These are phyloP conservation scores for Zaprionus lineosus DNA, from an alignment of 2,888 invertebrate genomes.

Conservation along the genomic window DNA sequence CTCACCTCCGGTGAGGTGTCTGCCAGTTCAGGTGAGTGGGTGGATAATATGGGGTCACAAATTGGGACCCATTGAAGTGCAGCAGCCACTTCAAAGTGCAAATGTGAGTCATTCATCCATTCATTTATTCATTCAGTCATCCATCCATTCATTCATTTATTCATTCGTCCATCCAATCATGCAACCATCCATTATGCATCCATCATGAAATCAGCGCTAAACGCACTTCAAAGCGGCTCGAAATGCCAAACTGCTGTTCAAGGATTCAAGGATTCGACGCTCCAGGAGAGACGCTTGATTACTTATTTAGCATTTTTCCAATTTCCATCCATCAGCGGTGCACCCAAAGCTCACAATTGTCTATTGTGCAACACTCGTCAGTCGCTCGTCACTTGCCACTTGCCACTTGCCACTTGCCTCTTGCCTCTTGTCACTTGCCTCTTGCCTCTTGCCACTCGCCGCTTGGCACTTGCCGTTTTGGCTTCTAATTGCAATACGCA, in stretches of 20 bases:
- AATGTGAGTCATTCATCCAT: slow-evolving; percentile 55
- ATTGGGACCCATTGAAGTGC: slow-evolving; percentile 51
- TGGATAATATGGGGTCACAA: background rate
- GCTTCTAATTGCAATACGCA: slow-evolving; percentile 67
- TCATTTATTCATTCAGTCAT: slow-evolving; percentile 17
- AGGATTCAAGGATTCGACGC: slow-evolving; percentile 9
- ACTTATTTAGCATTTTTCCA: slow-evolving; percentile 79
- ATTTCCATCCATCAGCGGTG: slow-evolving; percentile 46
- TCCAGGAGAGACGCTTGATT: slow-evolving; percentile 65
- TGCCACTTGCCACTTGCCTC: slow-evolving; percentile 31
- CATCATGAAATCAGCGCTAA: slow-evolving; percentile 19
- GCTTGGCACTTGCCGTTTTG: slow-evolving; percentile 28
- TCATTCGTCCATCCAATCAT: no score
- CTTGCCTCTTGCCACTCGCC: slow-evolving; percentile 20
- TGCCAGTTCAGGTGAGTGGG: background rate
- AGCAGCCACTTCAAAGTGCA: slow-evolving; percentile 74
- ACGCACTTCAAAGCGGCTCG: slow-evolving; percentile 42
- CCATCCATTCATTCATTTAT: slow-evolving; percentile 30
- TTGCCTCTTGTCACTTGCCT: slow-evolving; percentile 23
- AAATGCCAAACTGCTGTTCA: slow-evolving; percentile 19
- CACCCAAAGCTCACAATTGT: slow-evolving; percentile 47
- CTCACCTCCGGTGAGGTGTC: no score
- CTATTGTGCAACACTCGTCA: slow-evolving; percentile 35
- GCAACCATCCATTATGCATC: slow-evolving; percentile 2
- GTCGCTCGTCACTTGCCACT: slow-evolving; percentile 35